Conservation (phyloP, 2,113 vertebrate genomes). For the Protomyctophum bolini region DNA sequence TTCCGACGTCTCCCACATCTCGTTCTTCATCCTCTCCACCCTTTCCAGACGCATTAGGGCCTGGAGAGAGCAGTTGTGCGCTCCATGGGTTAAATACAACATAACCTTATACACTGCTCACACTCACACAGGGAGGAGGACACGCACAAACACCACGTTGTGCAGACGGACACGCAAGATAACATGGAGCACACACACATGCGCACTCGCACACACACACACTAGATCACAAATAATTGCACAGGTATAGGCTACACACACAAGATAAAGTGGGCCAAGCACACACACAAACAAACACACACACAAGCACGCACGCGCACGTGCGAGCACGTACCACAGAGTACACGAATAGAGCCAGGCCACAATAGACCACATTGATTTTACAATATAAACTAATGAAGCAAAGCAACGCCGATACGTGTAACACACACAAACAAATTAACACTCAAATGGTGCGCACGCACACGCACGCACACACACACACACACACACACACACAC, state of each 20-base stretch:
- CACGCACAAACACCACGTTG: not conserved
- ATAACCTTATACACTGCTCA: slow-evolving; percentile 40
- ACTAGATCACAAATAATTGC: too few species aligned
- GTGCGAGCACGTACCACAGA: not conserved
- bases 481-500: slow-evolving; percentile 3
- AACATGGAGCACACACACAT: slow-evolving; percentile 1
- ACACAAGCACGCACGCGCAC: not conserved
- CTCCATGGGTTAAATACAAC: slow-evolving; percentile 65
- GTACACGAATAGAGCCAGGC: slow-evolving; percentile 46
- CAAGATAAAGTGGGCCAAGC: not conserved
- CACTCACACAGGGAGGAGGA: not conserved
- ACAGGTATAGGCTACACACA: not conserved
- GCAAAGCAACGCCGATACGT: slow-evolving; percentile 57
- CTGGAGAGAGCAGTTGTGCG: slow-evolving; percentile 27
- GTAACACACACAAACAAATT: slow-evolving; percentile 29
- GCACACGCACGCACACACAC: not conserved
- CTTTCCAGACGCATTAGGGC: slow-evolving; percentile 44
- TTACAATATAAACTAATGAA: slow-evolving; percentile 74
- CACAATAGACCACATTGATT: slow-evolving; percentile 70
- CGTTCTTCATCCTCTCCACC: slow-evolving; percentile 34
- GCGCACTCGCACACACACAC: not conserved
- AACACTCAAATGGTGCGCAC: slow-evolving; percentile 1
- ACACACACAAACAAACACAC: not conserved
- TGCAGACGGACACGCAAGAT: not conserved
- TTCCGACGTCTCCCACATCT: slow-evolving; percentile 25